Evolutionary conservation across 2,113 vertebrate species (phyloP).

Genomic region (Forbesichthys agassizii): DNA sequence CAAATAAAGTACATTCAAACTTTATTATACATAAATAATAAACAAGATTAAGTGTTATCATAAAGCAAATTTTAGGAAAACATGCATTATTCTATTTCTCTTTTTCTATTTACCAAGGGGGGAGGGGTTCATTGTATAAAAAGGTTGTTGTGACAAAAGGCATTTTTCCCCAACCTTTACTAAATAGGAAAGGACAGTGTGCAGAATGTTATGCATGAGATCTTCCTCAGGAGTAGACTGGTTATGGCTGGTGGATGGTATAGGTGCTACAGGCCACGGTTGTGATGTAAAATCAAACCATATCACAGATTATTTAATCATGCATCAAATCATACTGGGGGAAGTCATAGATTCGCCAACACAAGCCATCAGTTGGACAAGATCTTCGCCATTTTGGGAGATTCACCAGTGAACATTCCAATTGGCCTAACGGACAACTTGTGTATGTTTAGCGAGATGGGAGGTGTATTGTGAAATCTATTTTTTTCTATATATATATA

Average conservation of each 20-base stretch:
- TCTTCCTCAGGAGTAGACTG: not conserved
- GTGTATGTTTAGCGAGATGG: constrained; percentile 34
- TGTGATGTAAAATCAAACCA: not conserved
- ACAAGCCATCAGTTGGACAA: constrained; percentile 40
- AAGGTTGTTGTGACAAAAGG: constrained; percentile 78
- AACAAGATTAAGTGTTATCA: constrained; percentile 80
- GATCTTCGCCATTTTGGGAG: constrained; percentile 72
- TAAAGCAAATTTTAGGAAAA: constrained; percentile 79
- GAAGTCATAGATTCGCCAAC: constrained; percentile 1
- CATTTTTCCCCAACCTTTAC: constrained; percentile 70
- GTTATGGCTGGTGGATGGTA: not conserved
- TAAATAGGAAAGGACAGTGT: constrained; percentile 28
- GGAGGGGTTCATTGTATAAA: constrained; percentile 73
- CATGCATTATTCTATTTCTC: constrained; percentile 81
- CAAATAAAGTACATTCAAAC: constrained; percentile 82
- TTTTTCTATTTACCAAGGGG: constrained; percentile 79
- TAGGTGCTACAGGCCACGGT: not conserved
- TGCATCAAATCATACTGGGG: constrained; percentile 4
- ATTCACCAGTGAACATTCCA: constrained; percentile 54
- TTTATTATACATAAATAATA: constrained; percentile 85
- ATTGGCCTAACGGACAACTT: constrained; percentile 1
- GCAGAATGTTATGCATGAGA: not conserved
- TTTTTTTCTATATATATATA: constrained; percentile 8
- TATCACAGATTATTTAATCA: not conserved
- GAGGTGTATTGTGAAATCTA: constrained; percentile 45